These are phyloP conservation scores for Lepidurus apus DNA, from an alignment of 1,140 invertebrate genomes.

Conservation along the genomic window DNA sequence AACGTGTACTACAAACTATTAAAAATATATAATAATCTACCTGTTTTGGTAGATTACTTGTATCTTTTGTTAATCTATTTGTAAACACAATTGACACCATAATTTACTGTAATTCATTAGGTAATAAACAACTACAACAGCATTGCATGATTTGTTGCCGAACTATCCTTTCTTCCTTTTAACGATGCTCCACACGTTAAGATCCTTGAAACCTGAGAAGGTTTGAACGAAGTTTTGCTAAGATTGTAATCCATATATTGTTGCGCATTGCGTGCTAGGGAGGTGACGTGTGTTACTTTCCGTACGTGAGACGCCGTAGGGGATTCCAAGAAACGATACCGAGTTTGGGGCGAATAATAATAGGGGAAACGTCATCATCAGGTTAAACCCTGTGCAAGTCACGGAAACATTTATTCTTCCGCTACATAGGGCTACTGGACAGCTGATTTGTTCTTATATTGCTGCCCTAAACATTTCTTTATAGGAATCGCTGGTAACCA, in stretches of 20 bases:
- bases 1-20: too few species aligned
- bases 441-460: background rate
- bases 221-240: background rate
- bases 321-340: slow-evolving; percentile 14
- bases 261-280: slow-evolving; percentile 3
- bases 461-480: background rate
- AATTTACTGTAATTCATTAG: too few species aligned
- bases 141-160: too few species aligned
- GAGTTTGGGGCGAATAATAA: slow-evolving; percentile 10
- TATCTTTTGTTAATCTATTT: too few species aligned
- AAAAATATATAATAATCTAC: too few species aligned
- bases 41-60: too few species aligned
- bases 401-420: slow-evolving; percentile 10
- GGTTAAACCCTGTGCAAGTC: slow-evolving; percentile 18
- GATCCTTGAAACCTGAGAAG: too few species aligned
- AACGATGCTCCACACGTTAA: too few species aligned
- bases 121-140: too few species aligned
- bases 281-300: background rate
- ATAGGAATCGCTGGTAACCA: background rate
- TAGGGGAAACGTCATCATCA: slow-evolving; percentile 18
- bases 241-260: background rate
- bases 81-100: too few species aligned
- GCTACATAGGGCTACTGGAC: too few species aligned
- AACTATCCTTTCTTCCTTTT: too few species aligned
- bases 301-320: background rate